These are phyloP conservation scores for Fragum fragum DNA, from an alignment of 2,888 invertebrate genomes.

Conservation along the genomic window DNA sequence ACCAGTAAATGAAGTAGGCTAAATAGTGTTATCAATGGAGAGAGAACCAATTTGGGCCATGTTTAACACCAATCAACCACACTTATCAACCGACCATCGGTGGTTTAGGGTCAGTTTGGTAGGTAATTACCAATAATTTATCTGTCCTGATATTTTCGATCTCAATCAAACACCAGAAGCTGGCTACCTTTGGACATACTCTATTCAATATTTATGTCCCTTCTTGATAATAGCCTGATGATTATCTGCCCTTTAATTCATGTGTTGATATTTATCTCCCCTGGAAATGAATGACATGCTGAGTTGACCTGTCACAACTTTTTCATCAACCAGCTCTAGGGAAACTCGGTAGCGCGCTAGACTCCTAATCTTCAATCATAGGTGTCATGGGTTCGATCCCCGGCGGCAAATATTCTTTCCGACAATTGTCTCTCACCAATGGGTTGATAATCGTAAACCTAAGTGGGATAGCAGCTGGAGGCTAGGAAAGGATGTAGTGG, in stretches of 20 bases:
- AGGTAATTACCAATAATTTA: conserved; percentile 23
- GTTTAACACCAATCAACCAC: background rate
- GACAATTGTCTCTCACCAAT: too few species aligned
- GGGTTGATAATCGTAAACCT: too few species aligned
- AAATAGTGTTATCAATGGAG: conserved; percentile 10
- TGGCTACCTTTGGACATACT: background rate
- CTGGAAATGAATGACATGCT: conserved; percentile 14
- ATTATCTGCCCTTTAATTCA: conserved; percentile 23
- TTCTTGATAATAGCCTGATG: conserved; percentile 7
- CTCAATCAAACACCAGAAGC: background rate
- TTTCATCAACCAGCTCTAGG: too few species aligned
- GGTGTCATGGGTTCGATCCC: too few species aligned
- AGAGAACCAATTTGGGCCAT: conserved; percentile 20
- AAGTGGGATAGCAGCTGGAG: too few species aligned
- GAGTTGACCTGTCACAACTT: conserved; percentile 20
- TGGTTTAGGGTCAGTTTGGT: conserved; percentile 6
- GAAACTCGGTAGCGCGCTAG: too few species aligned
- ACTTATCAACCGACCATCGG: conserved; percentile 24
- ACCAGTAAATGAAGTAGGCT: background rate
- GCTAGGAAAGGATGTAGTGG: too few species aligned
- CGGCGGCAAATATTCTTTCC: too few species aligned
- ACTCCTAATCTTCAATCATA: too few species aligned
- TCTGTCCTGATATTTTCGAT: conserved; percentile 10
- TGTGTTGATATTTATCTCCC: conserved; percentile 26
- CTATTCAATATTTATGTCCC: conserved; percentile 20